phyloP scores from a whole-genome alignment of 2,797 vertebrate species.

The Gallinago solitaria region DNA sequence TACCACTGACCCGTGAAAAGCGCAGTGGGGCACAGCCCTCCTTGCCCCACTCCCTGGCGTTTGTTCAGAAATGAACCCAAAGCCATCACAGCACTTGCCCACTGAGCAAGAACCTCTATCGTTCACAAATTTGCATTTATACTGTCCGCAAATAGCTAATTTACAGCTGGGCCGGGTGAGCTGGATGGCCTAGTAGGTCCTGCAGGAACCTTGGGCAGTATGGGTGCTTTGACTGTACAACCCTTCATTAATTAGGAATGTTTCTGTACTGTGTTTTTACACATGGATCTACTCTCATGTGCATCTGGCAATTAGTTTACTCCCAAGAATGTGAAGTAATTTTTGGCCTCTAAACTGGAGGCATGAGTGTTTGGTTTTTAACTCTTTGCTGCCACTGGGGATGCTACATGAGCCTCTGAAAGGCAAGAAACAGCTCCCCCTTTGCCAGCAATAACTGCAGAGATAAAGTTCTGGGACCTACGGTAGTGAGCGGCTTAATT shows the following conservation, averaged over 20 bases:
- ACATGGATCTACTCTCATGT: conserved; percentile 64
- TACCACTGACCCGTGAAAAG: not conserved
- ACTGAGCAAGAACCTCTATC: not conserved
- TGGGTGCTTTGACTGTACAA: conserved; percentile 14
- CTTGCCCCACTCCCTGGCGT: fast-evolving
- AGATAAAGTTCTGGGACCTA: not conserved
- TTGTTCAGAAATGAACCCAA: fast-evolving
- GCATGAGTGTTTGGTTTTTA: conserved; percentile 53
- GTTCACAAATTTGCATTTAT: not conserved
- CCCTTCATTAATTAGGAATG: conserved; percentile 12
- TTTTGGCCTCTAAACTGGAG: conserved; percentile 65
- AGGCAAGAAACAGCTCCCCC: not conserved
- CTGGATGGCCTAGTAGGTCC: conserved; percentile 4
- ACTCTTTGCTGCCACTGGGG: conserved; percentile 46
- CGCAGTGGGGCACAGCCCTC: not conserved
- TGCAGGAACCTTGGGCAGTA: conserved; percentile 14
- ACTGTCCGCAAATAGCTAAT: not conserved
- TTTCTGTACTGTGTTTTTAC: conserved; percentile 56
- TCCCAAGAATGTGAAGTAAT: conserved; percentile 77
- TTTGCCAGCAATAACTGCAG: not conserved
- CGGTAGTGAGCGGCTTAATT: not conserved
- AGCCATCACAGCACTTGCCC: not conserved
- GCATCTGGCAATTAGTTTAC: conserved; percentile 76
- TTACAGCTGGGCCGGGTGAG: not conserved
- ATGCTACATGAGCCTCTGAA: not conserved